A percentile compares a stretch with the other conserved stretches of the same genome.
phyloP scores from a whole-genome alignment of 2,113 vertebrate genomes.

The Jacana jacana region DNA sequence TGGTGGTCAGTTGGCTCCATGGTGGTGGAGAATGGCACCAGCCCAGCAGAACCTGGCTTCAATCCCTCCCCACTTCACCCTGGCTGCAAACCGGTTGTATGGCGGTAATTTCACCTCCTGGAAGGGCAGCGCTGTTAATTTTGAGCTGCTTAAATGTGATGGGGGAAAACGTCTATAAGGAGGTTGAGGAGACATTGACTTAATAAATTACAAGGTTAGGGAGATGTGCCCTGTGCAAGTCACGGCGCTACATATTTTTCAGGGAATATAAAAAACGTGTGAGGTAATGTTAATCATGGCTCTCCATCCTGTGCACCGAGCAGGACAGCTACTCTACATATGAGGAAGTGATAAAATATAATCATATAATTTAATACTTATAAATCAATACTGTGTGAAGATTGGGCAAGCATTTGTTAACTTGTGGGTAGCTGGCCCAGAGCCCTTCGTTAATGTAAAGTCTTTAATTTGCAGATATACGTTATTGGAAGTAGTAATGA shows the following conservation, averaged over 20 bases:
- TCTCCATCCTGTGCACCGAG: not conserved
- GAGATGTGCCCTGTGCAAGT: conserved; percentile 34
- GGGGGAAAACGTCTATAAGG: not conserved
- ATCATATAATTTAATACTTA: conserved; percentile 5
- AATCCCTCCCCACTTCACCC: not conserved
- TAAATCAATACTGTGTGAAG: conserved; percentile 19
- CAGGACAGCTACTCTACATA: conserved; percentile 14
- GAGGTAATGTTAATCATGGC: conserved; percentile 50
- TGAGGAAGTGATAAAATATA: conserved; percentile 11
- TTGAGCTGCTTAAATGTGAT: not conserved
- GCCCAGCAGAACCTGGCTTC: not conserved
- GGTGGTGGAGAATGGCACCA: not conserved
- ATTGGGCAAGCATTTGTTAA: not conserved
- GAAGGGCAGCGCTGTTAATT: conserved; percentile 7
- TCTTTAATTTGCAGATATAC: not conserved
- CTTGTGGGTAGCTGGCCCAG: not conserved
- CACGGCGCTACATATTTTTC: not conserved
- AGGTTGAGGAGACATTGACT: conserved; percentile 29
- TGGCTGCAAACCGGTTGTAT: not conserved
- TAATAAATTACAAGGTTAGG: conserved; percentile 45
- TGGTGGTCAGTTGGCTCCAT: not conserved
- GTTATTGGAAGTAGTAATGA: not conserved
- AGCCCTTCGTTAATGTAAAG: not conserved
- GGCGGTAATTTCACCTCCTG: not conserved
- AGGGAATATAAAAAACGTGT: conserved; percentile 9